Conservation (phyloP, 2,888 invertebrate species). For the Temnothorax unifasciatus region DNA sequence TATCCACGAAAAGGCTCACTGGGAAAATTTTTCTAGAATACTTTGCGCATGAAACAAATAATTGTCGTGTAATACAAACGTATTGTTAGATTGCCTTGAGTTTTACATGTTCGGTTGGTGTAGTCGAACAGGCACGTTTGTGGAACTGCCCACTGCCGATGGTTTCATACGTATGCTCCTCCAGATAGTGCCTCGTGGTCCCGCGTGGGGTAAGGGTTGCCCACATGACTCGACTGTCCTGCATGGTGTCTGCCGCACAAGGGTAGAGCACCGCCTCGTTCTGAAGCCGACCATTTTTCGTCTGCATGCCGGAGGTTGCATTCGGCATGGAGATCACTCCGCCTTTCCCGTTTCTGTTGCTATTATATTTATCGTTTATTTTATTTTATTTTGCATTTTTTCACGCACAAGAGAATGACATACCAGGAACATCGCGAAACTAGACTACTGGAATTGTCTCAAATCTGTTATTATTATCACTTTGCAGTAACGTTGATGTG, state of each 20-base stretch:
- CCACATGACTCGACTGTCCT: slow-evolving; percentile 92
- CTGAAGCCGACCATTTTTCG: slow-evolving; percentile 84
- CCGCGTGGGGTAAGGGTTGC: slow-evolving; percentile 93
- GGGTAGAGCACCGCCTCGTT: slow-evolving; percentile 89
- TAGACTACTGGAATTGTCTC: neutral
- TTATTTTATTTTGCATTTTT: neutral
- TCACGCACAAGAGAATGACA: neutral
- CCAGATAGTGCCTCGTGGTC: slow-evolving; percentile 91
- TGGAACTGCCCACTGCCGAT: slow-evolving; percentile 80
- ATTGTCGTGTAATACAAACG: slow-evolving; percentile 64
- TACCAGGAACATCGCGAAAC: neutral
- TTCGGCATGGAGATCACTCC: slow-evolving; percentile 83
- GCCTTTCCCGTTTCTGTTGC: slow-evolving; percentile 82
- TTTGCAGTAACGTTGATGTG: neutral
- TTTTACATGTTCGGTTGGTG: slow-evolving; percentile 86
- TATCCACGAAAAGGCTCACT: neutral
- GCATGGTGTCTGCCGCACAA: slow-evolving; percentile 87
- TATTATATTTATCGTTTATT: slow-evolving; percentile 53
- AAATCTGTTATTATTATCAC: neutral
- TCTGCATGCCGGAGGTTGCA: slow-evolving; percentile 81
- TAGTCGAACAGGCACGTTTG: slow-evolving; percentile 78
- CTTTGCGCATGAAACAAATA: neutral
- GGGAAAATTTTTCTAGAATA: neutral
- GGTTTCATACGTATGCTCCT: slow-evolving; percentile 85
- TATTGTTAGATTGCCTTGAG: slow-evolving; percentile 81